Evolutionary conservation across 2,888 invertebrate species (phyloP).

Genomic region (Pediacus dermestoides): DNA sequence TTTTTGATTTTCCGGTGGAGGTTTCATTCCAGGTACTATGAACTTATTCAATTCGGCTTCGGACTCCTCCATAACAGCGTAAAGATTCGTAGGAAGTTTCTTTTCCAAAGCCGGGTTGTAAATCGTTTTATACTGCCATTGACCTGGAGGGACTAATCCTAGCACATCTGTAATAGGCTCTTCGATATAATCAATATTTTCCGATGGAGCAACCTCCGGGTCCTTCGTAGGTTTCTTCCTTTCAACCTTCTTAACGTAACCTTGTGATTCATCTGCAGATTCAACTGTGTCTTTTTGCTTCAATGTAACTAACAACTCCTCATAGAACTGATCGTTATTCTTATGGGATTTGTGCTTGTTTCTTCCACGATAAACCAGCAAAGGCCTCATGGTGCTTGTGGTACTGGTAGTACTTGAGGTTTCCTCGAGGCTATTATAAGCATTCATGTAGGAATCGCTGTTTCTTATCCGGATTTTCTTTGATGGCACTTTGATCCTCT

Average conservation of each 20-base stretch:
- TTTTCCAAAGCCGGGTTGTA: conserved; percentile 23
- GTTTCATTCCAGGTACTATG: conserved; percentile 44
- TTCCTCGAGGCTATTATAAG: neutral
- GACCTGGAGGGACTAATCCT: conserved; percentile 37
- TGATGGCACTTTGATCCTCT: conserved; percentile 19
- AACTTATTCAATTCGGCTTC: conserved; percentile 36
- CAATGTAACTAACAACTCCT: conserved; percentile 7
- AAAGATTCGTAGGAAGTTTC: conserved; percentile 1
- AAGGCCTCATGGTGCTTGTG: conserved; percentile 20
- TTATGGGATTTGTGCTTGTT: conserved; percentile 11
- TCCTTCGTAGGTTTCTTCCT: conserved; percentile 7
- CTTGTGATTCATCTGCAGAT: conserved; percentile 7
- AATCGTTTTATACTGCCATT: conserved; percentile 35
- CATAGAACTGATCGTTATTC: conserved; percentile 12
- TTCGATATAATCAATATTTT: conserved; percentile 21
- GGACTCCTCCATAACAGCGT: conserved; percentile 15
- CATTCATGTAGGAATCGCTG: neutral
- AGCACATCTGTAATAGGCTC: conserved; percentile 24
- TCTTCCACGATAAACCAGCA: conserved; percentile 9
- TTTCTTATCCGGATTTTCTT: conserved; percentile 6
- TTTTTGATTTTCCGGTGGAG: conserved; percentile 37
- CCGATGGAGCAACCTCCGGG: conserved; percentile 17
- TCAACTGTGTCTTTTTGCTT: conserved; percentile 8
- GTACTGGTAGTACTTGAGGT: conserved; percentile 19
- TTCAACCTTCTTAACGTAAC: conserved; percentile 6